These are phyloP conservation scores for Graptemys geographica DNA, from an alignment of 2,797 vertebrate genomes.

Conservation along the genomic window DNA sequence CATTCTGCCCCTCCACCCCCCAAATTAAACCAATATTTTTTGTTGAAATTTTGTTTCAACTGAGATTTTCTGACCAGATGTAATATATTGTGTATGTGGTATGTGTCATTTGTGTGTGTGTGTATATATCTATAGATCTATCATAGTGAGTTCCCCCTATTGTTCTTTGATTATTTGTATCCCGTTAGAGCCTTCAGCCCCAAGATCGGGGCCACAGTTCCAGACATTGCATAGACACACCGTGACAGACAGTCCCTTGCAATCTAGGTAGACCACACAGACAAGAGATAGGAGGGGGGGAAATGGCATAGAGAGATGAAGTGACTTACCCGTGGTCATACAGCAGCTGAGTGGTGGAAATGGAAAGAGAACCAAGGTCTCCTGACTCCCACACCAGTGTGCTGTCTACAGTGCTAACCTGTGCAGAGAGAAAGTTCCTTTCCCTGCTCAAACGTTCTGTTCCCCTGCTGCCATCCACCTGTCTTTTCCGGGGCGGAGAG, in stretches of 20 bases:
- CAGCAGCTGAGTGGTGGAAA: not conserved
- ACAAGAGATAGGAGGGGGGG: not conserved
- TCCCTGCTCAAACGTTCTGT: not conserved
- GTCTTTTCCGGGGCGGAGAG: not conserved
- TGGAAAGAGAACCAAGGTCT: not conserved
- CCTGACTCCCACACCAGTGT: accelerated
- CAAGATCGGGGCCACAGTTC: not conserved
- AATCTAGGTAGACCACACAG: not conserved
- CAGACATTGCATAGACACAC: not conserved
- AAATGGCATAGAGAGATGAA: not conserved
- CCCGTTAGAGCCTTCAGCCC: not conserved
- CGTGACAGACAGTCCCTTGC: not conserved
- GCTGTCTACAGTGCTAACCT: not conserved
- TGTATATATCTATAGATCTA: not conserved
- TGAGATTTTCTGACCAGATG: not conserved
- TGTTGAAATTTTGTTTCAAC: not conserved
- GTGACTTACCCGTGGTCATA: not conserved
- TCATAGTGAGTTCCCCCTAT: not conserved
- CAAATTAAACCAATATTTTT: not conserved
- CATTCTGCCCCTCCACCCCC: not conserved
- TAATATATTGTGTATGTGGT: not conserved
- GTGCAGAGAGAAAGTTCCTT: not conserved
- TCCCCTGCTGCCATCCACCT: not conserved
- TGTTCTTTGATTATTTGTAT: not conserved
- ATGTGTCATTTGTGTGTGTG: not conserved